Evolutionary conservation across 2,113 vertebrate genomes (phyloP), one percentile per base, ranked within the genome.

Genomic region (Megaceryle torquata): DNA sequence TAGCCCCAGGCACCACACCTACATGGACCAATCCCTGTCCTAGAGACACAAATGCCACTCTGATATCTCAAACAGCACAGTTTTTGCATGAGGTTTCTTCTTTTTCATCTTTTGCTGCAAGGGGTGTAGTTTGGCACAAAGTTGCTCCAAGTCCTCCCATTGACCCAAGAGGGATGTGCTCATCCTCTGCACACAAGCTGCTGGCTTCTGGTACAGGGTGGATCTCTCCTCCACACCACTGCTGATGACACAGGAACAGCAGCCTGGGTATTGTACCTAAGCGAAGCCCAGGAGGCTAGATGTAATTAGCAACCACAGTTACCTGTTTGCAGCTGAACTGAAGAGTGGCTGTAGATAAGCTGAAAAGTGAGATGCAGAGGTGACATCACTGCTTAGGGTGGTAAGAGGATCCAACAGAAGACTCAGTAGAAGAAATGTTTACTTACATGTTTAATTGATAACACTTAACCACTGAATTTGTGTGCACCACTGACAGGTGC

Each of bases 351-450:
- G 54, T 6, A 46, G 24, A 12, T 17, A 50, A 31, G 46, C 79
- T 35, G n/a, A 17, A 48, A n/a, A 50, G 31, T 35, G 67, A 76
- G 68, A 50, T 13, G 24, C 39, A 84, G 67, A 2, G 19, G 71
- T 44, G 46, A 39, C 64, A 33, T 61, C 81, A 6, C 9, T 50
- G 39, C 48, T 79, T 75, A 28, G 53, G 44, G 70, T 2, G 43
- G 35, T 5, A 41, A 64, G n/a, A 59, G 22, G 37, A 78, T 51
- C 0, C 0, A 78, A 57, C 39, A 60, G 65, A 51, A 0, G 7
- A 60, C 51, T 82, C 37, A 8, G 10, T 4, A 77, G 63, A 5
- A 50, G 39, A 75, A 82, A 71, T 50, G 18, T 14, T 63, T 35
- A 20, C n/a, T 60, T 28, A 31, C 2, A 37, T 20, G n/a, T 43